These are phyloP conservation scores for Rattus rattus DNA, from an alignment of 2,113 vertebrate species.

Conservation along the genomic window DNA sequence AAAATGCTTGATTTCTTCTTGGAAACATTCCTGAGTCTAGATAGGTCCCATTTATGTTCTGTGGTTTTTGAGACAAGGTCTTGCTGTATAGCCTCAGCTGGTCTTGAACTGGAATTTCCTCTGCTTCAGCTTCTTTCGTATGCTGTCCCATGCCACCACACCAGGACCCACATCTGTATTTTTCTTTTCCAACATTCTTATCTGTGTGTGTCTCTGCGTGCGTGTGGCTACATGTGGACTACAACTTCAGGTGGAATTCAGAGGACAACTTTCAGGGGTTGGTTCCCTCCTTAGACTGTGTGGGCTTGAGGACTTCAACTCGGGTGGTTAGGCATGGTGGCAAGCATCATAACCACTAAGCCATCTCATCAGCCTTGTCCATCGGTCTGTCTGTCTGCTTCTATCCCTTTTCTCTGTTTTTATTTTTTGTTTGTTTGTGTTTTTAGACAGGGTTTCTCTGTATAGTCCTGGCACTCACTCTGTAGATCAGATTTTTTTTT, in stretches of 20 bases:
- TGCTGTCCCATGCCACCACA: neutral
- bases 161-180: neutral
- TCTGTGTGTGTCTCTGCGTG: neutral
- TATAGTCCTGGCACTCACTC: neutral
- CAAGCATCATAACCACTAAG: neutral
- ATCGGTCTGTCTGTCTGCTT: too few relatives aligned
- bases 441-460: neutral
- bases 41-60: neutral
- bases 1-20: constrained; percentile 50
- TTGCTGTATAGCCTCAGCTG: neutral
- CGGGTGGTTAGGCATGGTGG: neutral
- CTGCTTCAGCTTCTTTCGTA: neutral
- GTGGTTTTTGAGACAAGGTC: neutral
- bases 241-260: neutral
- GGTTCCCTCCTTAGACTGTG: neutral
- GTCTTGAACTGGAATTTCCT: neutral
- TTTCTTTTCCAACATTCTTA: neutral
- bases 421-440: neutral
- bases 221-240: neutral
- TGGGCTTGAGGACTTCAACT: neutral
- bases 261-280: neutral
- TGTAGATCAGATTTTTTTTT: neutral
- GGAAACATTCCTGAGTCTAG: constrained; percentile 25
- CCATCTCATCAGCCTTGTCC: neutral
- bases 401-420: neutral